A percentile compares a stretch with the other conserved stretches of the same genome.
Evolutionary conservation across 2,113 vertebrate species (phyloP).

Genomic region (Tragelaphus buxtoni): DNA sequence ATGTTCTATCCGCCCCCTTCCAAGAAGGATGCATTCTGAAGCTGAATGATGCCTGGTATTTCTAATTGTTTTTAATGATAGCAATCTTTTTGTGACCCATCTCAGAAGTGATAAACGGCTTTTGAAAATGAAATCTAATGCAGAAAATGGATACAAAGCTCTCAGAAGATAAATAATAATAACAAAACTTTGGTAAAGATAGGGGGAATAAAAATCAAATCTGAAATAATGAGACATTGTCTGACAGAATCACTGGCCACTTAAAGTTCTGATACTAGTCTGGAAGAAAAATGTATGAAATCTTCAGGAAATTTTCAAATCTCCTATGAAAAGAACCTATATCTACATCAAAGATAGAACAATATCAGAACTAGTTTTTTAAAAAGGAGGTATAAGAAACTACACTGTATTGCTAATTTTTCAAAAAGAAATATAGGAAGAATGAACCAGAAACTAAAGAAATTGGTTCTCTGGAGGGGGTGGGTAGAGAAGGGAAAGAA

Average conservation of each 20-base stretch:
- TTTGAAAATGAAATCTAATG: neutral
- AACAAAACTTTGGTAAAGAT: neutral
- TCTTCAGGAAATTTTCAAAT: neutral
- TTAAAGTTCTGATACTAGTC: neutral
- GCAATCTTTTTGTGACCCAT: neutral
- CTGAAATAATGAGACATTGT: neutral
- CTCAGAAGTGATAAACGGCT: neutral
- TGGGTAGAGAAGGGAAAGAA: neutral
- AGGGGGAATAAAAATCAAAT: neutral
- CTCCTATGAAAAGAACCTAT: neutral
- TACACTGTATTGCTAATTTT: neutral
- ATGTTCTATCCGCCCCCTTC: neutral
- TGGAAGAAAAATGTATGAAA: neutral
- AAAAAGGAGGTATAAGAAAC: neutral
- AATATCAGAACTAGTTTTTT: neutral
- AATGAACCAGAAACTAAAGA: neutral
- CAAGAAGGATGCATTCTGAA: neutral
- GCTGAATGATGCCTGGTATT: neutral
- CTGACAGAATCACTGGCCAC: neutral
- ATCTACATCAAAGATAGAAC: neutral
- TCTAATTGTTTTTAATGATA: conserved; percentile 30
- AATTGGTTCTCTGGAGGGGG: neutral
- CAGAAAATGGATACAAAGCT: neutral
- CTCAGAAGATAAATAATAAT: neutral
- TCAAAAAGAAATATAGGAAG: neutral